A percentile compares a stretch with the other conserved stretches of the same genome.
Conservation (phyloP, 2,113 vertebrate species). For the Aythya baeri region DNA sequence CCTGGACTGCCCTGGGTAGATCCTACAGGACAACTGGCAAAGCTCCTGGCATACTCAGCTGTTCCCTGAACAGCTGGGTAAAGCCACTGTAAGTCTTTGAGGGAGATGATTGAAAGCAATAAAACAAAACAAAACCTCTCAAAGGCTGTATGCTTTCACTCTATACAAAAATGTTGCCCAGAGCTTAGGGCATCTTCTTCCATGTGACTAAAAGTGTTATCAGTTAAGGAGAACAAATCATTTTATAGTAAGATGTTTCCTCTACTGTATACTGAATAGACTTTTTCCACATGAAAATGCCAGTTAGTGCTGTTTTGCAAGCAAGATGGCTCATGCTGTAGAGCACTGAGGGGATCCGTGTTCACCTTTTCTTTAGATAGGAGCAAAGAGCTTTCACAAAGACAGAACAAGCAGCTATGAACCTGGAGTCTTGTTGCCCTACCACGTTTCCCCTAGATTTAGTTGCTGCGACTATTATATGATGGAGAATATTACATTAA, state of each 20-base stretch:
- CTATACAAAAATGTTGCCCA: not conserved
- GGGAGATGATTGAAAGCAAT: not conserved
- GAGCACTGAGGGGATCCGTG: not conserved
- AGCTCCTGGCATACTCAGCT: conserved; percentile 45
- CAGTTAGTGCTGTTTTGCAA: not conserved
- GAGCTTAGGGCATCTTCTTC: not conserved
- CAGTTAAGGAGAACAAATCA: too few relatives aligned
- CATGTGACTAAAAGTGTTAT: not conserved
- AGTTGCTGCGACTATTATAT: not conserved
- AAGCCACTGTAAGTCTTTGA: not conserved
- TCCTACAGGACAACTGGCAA: conserved; percentile 52
- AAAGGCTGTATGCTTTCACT: not conserved
- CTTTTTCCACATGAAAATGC: not conserved
- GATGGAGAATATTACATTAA: not conserved
- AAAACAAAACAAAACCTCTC: not conserved
- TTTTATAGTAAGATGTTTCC: not conserved
- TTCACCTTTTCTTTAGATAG: not conserved
- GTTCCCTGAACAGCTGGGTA: conserved; percentile 54
- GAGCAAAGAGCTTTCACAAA: not conserved
- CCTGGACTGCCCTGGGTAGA: not conserved
- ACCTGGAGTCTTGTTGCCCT: not conserved
- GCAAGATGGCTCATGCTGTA: fast-evolving
- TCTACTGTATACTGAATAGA: not conserved
- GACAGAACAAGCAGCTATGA: not conserved
- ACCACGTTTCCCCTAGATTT: not conserved